These are phyloP conservation scores for Heliornis fulica DNA, from an alignment of 2,113 vertebrate genomes.

Conservation along the genomic window DNA sequence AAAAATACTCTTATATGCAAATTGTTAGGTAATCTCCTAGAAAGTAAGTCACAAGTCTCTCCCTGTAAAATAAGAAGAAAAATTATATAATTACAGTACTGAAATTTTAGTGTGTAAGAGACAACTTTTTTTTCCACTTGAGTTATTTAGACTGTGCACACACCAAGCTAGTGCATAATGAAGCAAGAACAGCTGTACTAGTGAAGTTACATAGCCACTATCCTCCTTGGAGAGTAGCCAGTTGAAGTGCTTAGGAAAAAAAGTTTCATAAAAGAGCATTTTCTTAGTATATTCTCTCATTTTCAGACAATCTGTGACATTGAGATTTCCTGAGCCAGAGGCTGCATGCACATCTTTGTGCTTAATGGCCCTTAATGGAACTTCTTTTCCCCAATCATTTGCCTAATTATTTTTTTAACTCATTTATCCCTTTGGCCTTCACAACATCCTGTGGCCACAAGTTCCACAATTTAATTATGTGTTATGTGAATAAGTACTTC, in stretches of 20 bases:
- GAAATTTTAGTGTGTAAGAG: neutral
- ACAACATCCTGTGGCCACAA: constrained; percentile 45
- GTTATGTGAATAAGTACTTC: constrained; percentile 61
- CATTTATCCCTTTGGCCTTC: constrained; percentile 61
- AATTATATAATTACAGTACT: neutral
- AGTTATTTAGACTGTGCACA: neutral
- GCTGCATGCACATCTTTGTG: constrained; percentile 27
- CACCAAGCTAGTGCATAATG: neutral
- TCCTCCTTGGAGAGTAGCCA: neutral
- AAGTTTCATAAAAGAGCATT: neutral
- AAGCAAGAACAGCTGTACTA: neutral
- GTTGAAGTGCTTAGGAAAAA: neutral
- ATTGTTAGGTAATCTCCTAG: neutral
- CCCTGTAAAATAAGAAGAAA: neutral
- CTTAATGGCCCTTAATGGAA: constrained; percentile 60
- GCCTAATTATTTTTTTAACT: constrained; percentile 66
- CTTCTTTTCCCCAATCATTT: constrained; percentile 37
- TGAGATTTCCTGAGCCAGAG: constrained; percentile 35
- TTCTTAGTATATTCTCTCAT: neutral
- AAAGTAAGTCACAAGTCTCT: neutral
- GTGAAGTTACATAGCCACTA: neutral
- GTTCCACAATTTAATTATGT: constrained; percentile 49
- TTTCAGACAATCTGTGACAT: constrained; percentile 18
- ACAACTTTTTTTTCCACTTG: neutral
- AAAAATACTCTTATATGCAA: neutral